Evolutionary conservation across 2,113 vertebrate species (phyloP), one percentile per base, ranked within the genome.

Genomic region (Anas platyrhynchos): DNA sequence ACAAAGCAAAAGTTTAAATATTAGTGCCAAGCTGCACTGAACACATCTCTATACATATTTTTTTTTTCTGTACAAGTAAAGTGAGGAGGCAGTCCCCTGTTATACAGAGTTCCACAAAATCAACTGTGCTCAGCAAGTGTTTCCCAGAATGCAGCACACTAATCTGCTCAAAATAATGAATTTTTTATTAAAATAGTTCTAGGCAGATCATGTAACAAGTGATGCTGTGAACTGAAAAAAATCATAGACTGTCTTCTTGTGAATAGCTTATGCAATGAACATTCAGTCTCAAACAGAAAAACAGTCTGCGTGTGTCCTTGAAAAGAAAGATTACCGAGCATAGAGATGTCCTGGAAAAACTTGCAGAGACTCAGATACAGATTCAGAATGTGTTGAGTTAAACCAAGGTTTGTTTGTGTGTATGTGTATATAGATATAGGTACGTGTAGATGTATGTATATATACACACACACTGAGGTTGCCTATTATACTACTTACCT

Each of bases 1-100:
- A 98, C 96, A 97, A 98, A 98, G 98, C 97, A 98, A 98, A 98
- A 98, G 96, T 98, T 97, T 96, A 98, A 94, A 96, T 46, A 97
- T 98, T 98, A 98, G 97, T 97, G 97, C 96, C 93, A 92, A 65
- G 95, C 95, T 97, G 91, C 78, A 80, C 79, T 88, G 79, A 95
- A 94, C 89, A 76, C n/a, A 54, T 75, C 83, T 83, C 96, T 41
- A 91, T 83, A 95, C 66, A 86, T 89, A 32, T 79, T 89, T n/a
- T 79, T 86, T 13, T 34, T 63, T 78, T 84, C 23, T 20, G 9
- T 48, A 67, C 66, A 74, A 86, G 54, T 46, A 50, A 95, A 90
- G n/a, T 38, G 32, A 88, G 50, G 62, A 78, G 58, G 58, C 16
- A 80, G n/a, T 16, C 55, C 36, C 55, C 65, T 52, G 55, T 67